Evolutionary conservation across 2,113 vertebrate genomes (phyloP), one percentile per base, ranked within the genome.

Genomic region (Aspiorhynchus laticeps): DNA sequence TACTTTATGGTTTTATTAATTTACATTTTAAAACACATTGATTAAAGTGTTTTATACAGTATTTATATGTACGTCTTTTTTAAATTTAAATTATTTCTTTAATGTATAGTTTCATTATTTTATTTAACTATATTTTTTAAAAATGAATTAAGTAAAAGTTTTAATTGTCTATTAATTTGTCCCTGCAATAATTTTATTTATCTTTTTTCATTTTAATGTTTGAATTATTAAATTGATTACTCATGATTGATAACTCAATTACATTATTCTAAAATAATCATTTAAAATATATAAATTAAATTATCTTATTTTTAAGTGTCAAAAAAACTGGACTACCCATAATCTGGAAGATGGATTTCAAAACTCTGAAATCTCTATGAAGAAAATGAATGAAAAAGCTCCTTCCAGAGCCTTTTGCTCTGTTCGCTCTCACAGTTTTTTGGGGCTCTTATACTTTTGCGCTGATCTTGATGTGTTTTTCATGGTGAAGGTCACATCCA

Each of bases 401-500:
- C 41, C 2, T 43, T 43, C 41, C 41, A 11, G 41, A 43, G 41
- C 9, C 9, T 43, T 43, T 2, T 43, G 41, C 41, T 43, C 10
- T 43, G 41, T 43, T 43, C 41, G 11, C 41, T 8, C 7, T 41
- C 41, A 41, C 41, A 7, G 41, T 41, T 41, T 8, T 43, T 43
- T 11, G 9, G 11, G 10, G 2, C 41, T 11, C 41, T 43, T 43
- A 43, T 11, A 11, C 3, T 48, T 48, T 48, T 48, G 46, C 17
- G 3, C 2, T 48, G 48, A 31, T 2, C 2, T 28, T 80, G 46
- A 24, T 74, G 21, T 87, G 83, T 56, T 21, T 85, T 21, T 84
- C 19, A 3, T 80, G 15, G 91, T 94, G 51, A 90, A 99, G 98
- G 98, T 90, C 98, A 99, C 75, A 98, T 99, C 94, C 97, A 99